Evolutionary conservation across 2,888 invertebrate genomes (phyloP).

Genomic region (Paralinhomoeus sp.): DNA sequence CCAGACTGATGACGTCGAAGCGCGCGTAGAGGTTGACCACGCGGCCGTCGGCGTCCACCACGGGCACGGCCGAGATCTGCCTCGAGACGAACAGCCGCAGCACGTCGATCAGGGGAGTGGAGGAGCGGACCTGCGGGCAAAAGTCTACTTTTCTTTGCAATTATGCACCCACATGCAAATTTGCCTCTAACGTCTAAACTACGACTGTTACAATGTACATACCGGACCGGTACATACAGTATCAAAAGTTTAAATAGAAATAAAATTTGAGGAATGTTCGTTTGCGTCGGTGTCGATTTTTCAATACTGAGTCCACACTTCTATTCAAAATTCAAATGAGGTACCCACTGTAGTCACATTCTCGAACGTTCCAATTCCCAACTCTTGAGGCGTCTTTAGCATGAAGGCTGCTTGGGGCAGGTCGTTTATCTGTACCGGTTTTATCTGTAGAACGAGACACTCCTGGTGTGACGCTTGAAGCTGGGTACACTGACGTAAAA

Average conservation of each 20-base stretch:
- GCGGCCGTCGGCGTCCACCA: conserved; percentile 19
- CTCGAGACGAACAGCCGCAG: conserved; percentile 27
- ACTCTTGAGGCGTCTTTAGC: background rate
- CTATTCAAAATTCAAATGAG: no score
- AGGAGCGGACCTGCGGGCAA: conserved; percentile 8
- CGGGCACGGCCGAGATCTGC: conserved; percentile 28
- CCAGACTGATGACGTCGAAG: conserved; percentile 93
- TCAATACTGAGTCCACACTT: no score
- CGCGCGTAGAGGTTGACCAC: conserved; percentile 91
- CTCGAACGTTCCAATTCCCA: background rate
- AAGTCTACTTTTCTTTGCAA: background rate
- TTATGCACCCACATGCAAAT: no score
- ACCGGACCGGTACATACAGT: no score
- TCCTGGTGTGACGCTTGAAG: background rate
- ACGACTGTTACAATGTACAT: no score
- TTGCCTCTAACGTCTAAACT: no score
- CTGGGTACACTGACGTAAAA: conserved; percentile 21
- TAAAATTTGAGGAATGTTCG: background rate
- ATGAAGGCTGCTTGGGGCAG: background rate
- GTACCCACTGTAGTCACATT: background rate
- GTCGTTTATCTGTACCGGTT: background rate
- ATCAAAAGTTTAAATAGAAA: no score
- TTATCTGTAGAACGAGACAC: background rate
- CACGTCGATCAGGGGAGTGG: conserved; percentile 20
- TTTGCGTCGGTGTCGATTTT: no score